Percentiles rank a stretch among this genome's conserved stretches.
Evolutionary conservation across 2,888 invertebrate species (phyloP).

Genomic region (Drosophila borborema): DNA sequence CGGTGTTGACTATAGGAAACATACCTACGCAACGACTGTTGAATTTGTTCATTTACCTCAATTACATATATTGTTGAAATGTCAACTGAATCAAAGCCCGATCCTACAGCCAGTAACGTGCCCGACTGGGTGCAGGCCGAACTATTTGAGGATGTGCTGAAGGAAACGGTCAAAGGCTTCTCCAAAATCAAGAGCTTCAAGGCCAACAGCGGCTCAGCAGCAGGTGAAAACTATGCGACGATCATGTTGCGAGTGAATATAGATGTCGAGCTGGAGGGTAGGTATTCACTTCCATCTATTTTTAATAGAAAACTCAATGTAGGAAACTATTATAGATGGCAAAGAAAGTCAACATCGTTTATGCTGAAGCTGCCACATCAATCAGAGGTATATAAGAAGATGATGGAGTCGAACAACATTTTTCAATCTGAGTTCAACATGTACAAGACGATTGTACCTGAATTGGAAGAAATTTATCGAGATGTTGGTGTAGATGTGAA

Average conservation of each 20-base stretch:
- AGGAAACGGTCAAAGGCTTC: conserved; percentile 42
- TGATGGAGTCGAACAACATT: conserved; percentile 57
- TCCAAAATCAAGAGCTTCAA: conserved; percentile 46
- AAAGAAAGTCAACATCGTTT: conserved; percentile 56
- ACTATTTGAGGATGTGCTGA: conserved; percentile 47
- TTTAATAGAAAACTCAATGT: neutral
- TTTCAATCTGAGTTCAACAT: conserved; percentile 74
- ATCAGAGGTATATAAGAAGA: conserved; percentile 35
- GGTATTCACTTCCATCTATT: neutral
- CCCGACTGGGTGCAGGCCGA: conserved; percentile 62
- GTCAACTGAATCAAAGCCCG: conserved; percentile 14
- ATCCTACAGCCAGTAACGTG: conserved; percentile 25
- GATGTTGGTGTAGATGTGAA: conserved; percentile 63
- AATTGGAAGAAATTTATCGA: conserved; percentile 74
- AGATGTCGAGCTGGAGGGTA: conserved; percentile 71
- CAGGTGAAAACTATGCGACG: conserved; percentile 82
- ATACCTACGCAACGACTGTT: conserved; percentile 6
- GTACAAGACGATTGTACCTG: conserved; percentile 72
- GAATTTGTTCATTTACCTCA: neutral
- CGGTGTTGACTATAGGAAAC: neutral
- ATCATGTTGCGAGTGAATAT: conserved; percentile 73
- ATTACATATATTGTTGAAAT: conserved; percentile 16
- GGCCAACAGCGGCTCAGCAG: conserved; percentile 53
- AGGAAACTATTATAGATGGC: conserved; percentile 27
- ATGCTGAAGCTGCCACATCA: conserved; percentile 67